Evolutionary conservation across 2,888 invertebrate genomes (phyloP).

Genomic region (Drosophila flavopinicola): DNA sequence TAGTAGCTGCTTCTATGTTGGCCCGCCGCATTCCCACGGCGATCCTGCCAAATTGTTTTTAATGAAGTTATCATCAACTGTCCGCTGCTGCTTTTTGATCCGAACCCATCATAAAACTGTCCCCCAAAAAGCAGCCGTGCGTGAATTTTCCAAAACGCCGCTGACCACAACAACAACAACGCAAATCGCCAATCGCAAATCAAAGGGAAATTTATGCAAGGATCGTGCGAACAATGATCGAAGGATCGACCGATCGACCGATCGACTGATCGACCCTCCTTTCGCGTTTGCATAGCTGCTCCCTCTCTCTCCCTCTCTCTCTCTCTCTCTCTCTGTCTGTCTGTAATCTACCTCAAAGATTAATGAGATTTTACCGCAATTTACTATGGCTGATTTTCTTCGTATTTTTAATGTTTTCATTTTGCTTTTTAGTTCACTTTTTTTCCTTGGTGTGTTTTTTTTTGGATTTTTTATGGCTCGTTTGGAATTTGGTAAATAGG

Average conservation of each 20-base stretch:
- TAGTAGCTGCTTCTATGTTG: slow-evolving; percentile 8
- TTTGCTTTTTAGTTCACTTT: slow-evolving; percentile 30
- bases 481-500: slow-evolving; percentile 65
- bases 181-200: slow-evolving; percentile 52
- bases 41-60: slow-evolving; percentile 60
- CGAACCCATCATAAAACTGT: slow-evolving; percentile 43
- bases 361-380: slow-evolving; percentile 71
- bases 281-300: slow-evolving; percentile 2
- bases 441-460: slow-evolving; percentile 35
- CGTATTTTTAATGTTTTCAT: slow-evolving; percentile 44
- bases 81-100: slow-evolving; percentile 10
- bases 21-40: slow-evolving; percentile 57
- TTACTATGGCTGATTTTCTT: slow-evolving; percentile 45
- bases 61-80: slow-evolving; percentile 76
- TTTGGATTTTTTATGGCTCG: slow-evolving; percentile 72
- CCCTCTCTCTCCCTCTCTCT: not conserved
- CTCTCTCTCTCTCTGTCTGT: not conserved
- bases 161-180: slow-evolving; percentile 51
- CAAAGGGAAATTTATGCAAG: slow-evolving; percentile 63
- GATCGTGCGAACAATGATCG: slow-evolving; percentile 38
- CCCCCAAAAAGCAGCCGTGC: slow-evolving; percentile 59
- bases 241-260: slow-evolving; percentile 31
- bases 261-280: slow-evolving; percentile 13
- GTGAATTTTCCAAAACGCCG: slow-evolving; percentile 54
- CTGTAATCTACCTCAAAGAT: slow-evolving; percentile 56